phyloP scores from a whole-genome alignment of 2,888 invertebrate species.

The Trimorus sp. region DNA sequence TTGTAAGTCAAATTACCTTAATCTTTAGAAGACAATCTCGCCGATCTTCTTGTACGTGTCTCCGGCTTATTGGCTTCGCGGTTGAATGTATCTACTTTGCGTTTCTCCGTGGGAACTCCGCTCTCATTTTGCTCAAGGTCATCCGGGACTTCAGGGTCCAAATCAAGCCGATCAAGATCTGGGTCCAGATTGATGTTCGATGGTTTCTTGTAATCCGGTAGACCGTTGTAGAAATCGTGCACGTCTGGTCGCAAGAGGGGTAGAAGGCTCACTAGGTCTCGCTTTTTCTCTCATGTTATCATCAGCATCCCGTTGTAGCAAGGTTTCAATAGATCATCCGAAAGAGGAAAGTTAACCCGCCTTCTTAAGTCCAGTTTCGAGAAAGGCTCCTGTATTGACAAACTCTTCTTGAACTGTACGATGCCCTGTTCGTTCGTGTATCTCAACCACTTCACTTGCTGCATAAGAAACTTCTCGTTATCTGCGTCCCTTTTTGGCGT shows the following conservation, averaged over 20 bases:
- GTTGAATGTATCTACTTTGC: too few relatives aligned
- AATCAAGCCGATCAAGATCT: too few relatives aligned
- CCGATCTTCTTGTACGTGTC: too few relatives aligned
- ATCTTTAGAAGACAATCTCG: too few relatives aligned
- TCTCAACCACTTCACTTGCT: constrained; percentile 17
- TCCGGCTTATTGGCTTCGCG: too few relatives aligned
- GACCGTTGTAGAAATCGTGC: constrained; percentile 18
- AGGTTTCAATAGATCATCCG: neutral
- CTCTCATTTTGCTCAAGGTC: too few relatives aligned
- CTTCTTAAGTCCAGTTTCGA: constrained; percentile 14
- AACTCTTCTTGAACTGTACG: constrained; percentile 8
- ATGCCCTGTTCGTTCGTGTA: constrained; percentile 17
- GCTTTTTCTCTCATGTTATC: constrained; percentile 23
- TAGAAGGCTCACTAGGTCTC: constrained; percentile 25
- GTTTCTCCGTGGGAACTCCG: too few relatives aligned
- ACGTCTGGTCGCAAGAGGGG: constrained; percentile 29
- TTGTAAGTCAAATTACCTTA: too few relatives aligned
- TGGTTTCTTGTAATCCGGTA: constrained; percentile 18
- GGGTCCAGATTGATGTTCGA: constrained; percentile 21
- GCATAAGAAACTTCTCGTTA: constrained; percentile 9
- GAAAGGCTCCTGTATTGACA: constrained; percentile 22
- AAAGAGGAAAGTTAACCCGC: neutral
- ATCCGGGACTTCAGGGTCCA: too few relatives aligned
- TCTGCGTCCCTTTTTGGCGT: constrained; percentile 3
- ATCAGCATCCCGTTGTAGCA: constrained; percentile 21